Base-by-base conservation (phyloP, 2,113 vertebrate genomes). In the Thamnophis sirtalis region DNA sequence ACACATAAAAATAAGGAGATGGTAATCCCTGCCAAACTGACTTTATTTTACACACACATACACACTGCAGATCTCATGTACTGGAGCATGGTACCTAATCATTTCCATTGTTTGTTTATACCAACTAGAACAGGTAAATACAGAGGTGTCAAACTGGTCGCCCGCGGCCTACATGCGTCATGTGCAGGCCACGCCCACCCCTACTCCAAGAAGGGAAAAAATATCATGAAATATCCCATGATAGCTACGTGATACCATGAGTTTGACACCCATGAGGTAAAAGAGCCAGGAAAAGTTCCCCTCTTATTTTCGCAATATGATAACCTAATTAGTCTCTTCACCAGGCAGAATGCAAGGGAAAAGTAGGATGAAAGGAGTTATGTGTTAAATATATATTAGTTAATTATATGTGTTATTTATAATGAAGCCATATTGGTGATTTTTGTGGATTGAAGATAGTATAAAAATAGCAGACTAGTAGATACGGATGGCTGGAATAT, bases 81-180 rank as follows among this genome's bases (percentile, higher is more conserved):
- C 6, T 73, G 15, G n/a, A 73, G 68, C 68, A 38, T 38, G 6
- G 17, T 73, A 33, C 38, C 15, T 33, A 73, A 73, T 73, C 15
- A 38, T 73, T 73, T 19, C 13, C 63, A 73, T 73, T n/a, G 63
- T 33, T 73, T 73, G 15, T 33, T 73, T 38, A 73, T 19, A 73
- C n/a, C 5, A 73, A 73, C n/a, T 33, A 38, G 15, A 73, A 73
- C 68, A 73, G 33, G 33, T 33, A 60, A 60, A 60, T 26, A 60
- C 56, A 60, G 24, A 24, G 56, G 24, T 26, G 56, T 60, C 24
- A 60, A 60, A 60, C 9, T 24, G 56, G 22, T 2, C 5, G 55
- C 2, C 6, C 21, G 0, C 3, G 22, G 24, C 22, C 56, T 0
- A 1, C 0, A 26, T 60, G 22, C 0, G 8, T 26, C 56, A 58